Evolutionary conservation across 2,797 vertebrate genomes (phyloP), one percentile per base, ranked within the genome.

Genomic region (Dicrostonyx torquatus): DNA sequence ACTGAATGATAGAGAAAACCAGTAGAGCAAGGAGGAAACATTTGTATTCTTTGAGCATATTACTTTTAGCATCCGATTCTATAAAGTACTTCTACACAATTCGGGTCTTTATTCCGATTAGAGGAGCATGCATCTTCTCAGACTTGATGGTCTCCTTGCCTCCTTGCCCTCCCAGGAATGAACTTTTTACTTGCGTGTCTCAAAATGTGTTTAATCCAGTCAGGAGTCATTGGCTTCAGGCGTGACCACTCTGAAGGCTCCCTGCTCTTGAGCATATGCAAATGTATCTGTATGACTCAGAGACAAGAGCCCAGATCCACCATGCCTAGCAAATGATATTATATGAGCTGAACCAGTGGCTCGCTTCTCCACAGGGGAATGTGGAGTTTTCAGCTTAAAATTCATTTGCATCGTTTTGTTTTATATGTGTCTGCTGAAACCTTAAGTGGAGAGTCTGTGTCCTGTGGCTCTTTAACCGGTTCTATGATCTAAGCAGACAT

Each of bases 321-420:
- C 26, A 70, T 62, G 62, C 3, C 83, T 50, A 88, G 31, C 18
- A 85, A 90, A 78, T 70, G 68, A 29, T 18, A 26, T 15, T 60
- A 43, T 6, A n/a, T 48, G 55, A 91, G 5, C 3, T 91, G n/a
- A 79, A 82, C 18, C 48, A 90, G 45, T 4, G 37, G 40, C 18
- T 66, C 5, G 60, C 20, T 1, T 82, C 77, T 29, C 43, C 18
- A 45, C 8, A 79, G 45, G 87, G 66, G 72, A 85, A 66, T 68
- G 0, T 43, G 8, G 29, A 88, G 9, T 76, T 72, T 94, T 91
- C 70, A 48, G 66, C 66, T 92, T 82, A 60, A 96, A 92, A 80
- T 80, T 78, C 83, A 91, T 90, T 80, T 93, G 37, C 11, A 55
- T 14, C 55, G 79, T 88, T 95, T 89, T 89, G 73, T 24, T 88